Percentiles rank a stretch among this genome's conserved stretches.
Conservation (phyloP, 2,113 vertebrate species). For the Tyto alba region DNA sequence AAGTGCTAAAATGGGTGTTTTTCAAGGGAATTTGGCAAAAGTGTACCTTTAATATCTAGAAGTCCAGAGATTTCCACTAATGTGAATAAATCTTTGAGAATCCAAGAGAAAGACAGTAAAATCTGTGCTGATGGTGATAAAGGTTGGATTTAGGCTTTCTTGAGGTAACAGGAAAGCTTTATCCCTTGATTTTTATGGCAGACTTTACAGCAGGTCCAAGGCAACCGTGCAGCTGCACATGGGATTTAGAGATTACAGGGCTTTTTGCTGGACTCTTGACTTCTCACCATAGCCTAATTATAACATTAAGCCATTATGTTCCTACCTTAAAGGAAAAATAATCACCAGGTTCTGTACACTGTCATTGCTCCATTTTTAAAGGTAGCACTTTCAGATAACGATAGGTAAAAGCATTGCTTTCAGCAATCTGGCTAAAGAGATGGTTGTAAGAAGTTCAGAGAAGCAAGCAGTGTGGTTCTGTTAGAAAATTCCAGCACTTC, state of each 20-base stretch:
- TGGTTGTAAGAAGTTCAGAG: not conserved
- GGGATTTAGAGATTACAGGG: not conserved
- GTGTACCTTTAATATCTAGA: not conserved
- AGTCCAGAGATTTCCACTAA: not conserved
- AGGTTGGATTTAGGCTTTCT: not conserved
- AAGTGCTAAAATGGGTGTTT: not conserved
- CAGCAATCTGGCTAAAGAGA: not conserved
- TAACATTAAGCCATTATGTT: not conserved
- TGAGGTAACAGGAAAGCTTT: not conserved
- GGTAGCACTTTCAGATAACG: not conserved
- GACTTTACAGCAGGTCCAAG: not conserved
- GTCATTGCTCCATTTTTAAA: not conserved
- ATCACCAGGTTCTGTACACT: not conserved
- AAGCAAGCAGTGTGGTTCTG: not conserved
- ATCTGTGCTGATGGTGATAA: not conserved
- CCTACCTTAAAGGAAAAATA: not conserved
- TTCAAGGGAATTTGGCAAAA: not conserved
- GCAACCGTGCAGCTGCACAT: not conserved
- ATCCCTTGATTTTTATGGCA: not conserved
- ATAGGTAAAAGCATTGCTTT: not conserved
- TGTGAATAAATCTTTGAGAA: not conserved
- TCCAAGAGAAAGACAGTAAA: not conserved
- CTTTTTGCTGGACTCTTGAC: not conserved
- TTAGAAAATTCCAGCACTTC: not conserved
- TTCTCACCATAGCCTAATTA: not conserved